Base-by-base conservation (phyloP, 1,140 invertebrate species). In the Venustaconcha ellipsiformis region DNA sequence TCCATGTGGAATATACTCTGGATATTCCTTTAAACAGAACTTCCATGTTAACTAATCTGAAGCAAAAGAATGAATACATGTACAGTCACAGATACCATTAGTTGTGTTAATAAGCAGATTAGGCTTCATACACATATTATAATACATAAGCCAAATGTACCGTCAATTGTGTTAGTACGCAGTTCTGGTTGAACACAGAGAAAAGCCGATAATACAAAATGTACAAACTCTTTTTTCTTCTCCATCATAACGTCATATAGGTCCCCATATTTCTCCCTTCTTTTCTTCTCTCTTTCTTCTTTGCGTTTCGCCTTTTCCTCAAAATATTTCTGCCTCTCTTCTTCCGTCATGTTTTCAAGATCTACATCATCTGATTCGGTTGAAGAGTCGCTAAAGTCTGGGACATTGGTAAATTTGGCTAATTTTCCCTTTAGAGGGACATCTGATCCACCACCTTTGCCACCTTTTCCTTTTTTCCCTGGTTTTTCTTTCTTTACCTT, bases 211-310 rank as follows among this genome's bases (percentile, higher is more conserved):
- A 48, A 48, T 48, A 5, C 37, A 65, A 63, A n/a, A 59, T 56
- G 56, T 75, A 83, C 87, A 62, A 80, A 89, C 88, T 82, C 82
- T 80, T 87, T 74, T 71, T 88, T 82, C 66, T 88, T 84, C 57
- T 74, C 80, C 76, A 86, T 73, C 84, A 89, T 89, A 69, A 88
- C 83, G 57, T 89, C 88, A 72, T 89, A 89, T 81, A 88, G 86
- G 59, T 89, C 88, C 13, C 88, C 88, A 67, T 89, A 89, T 84
- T 90, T 90, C 74, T 90, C 88, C 48, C 84, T 62, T 57, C 89
- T 62, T 65, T 76, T 82, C 70, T 82, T 76, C 78, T 89, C 88
- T 63, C 88, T 67, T 63, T 81, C 88, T 13, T 76, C 83, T 57
- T 84, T 81, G 64, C 89, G 73, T 63, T 82, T 79, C 14, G 82